Conservation (phyloP, 2,113 vertebrate genomes). For the Corythaixoides concolor region DNA sequence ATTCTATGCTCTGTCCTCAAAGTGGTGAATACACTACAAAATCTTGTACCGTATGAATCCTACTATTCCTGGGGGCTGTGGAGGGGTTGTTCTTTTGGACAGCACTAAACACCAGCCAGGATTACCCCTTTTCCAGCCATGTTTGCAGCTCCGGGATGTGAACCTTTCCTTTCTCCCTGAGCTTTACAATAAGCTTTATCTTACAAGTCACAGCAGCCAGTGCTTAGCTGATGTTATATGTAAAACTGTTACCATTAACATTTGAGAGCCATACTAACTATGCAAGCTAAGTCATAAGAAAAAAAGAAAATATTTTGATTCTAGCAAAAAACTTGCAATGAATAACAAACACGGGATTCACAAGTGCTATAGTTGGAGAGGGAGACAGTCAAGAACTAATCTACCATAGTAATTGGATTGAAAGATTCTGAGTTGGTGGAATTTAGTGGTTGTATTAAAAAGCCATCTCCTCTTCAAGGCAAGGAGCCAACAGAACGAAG, state of each 20-base stretch:
- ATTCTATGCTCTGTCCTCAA: not conserved
- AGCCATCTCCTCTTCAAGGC: slow-evolving; percentile 54
- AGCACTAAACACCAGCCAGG: not conserved
- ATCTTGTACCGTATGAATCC: not conserved
- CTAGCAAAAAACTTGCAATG: slow-evolving; percentile 2
- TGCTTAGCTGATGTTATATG: not conserved
- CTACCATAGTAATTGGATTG: slow-evolving; percentile 79
- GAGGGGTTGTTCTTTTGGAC: not conserved
- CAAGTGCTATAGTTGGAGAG: slow-evolving; percentile 44
- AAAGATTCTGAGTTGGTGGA: slow-evolving; percentile 64
- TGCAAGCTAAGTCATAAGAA: not conserved
- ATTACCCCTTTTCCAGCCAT: not conserved
- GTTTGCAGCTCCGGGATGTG: not conserved
- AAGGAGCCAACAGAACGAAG: slow-evolving; percentile 53
- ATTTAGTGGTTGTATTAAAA: slow-evolving; percentile 77
- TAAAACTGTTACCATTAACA: not conserved
- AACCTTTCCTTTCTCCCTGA: not conserved
- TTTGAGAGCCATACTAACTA: not conserved
- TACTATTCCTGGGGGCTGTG: rapidly evolving
- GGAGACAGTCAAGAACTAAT: slow-evolving; percentile 72
- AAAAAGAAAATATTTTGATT: slow-evolving; percentile 24
- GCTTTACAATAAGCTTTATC: not conserved
- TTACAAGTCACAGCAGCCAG: not conserved
- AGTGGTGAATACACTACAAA: not conserved
- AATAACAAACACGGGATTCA: slow-evolving; percentile 60